Conservation (phyloP, 2,888 invertebrate species). For the Lissonota sp. region DNA sequence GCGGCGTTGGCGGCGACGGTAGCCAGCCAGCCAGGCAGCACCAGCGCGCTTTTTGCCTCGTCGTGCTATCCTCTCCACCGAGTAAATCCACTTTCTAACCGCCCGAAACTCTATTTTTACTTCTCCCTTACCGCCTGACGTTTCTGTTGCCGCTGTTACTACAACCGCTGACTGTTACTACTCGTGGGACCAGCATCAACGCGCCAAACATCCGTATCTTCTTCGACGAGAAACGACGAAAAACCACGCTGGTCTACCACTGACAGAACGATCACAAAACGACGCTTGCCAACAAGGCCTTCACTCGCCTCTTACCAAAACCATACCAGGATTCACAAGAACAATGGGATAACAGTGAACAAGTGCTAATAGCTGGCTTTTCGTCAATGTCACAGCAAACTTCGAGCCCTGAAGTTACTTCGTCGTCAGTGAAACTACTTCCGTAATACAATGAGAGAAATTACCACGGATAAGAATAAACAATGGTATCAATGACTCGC, state of each 20-base stretch:
- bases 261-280: constrained; percentile 15
- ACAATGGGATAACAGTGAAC: neutral
- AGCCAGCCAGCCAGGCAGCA: constrained; percentile 80
- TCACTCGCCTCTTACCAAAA: no score
- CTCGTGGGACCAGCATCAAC: constrained; percentile 20
- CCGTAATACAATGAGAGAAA: neutral
- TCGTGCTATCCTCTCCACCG: constrained; percentile 59
- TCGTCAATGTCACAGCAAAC: neutral
- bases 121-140: constrained; percentile 57
- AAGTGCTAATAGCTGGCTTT: neutral
- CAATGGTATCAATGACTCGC: neutral
- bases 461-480: neutral
- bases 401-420: neutral
- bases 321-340: no score
- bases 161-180: constrained; percentile 16
- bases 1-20: constrained; percentile 68
- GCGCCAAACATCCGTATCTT: constrained; percentile 11
- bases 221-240: neutral
- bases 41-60: constrained; percentile 65
- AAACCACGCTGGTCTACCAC: neutral
- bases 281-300: neutral
- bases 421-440: neutral
- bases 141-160: constrained; percentile 21
- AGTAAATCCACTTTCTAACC: constrained; percentile 40
- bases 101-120: constrained; percentile 69